These are phyloP conservation scores for Urophycis tenuis DNA, from an alignment of 2,797 vertebrate genomes.

Conservation along the genomic window DNA sequence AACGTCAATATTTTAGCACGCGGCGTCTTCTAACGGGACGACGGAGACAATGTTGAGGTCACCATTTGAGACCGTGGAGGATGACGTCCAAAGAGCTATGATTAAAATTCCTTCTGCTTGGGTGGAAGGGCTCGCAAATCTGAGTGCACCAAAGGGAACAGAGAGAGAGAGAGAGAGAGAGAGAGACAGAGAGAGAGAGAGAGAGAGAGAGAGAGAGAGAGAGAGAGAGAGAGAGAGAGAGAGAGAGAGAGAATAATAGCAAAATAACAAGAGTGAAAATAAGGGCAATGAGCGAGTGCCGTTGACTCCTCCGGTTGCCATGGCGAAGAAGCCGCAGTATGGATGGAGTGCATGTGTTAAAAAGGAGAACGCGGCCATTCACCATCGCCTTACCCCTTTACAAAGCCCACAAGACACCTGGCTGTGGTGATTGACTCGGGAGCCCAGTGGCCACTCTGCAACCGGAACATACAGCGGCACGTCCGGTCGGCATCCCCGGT, in stretches of 20 bases:
- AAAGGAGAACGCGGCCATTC: background rate
- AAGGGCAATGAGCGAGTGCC: conserved; percentile 22
- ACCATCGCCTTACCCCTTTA: background rate
- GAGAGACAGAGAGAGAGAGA: background rate
- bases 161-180: background rate
- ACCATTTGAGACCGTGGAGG: background rate
- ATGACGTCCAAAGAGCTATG: background rate
- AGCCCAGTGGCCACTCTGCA: conserved; percentile 30
- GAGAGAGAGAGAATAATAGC: background rate
- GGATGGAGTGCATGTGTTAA: conserved; percentile 33
- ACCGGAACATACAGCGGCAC: background rate
- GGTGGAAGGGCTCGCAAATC: background rate
- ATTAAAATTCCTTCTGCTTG: background rate
- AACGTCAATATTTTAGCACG: background rate
- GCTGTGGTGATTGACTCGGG: conserved; percentile 35
- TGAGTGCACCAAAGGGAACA: background rate
- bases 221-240: background rate
- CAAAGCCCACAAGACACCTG: conserved; percentile 31
- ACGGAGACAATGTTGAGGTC: background rate
- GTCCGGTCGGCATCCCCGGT: background rate
- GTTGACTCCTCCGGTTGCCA: conserved; percentile 49
- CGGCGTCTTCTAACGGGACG: background rate
- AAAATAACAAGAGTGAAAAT: background rate
- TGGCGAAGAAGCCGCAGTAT: conserved; percentile 44
- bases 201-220: background rate